Percentiles rank a stretch among this genome's conserved stretches.
These are phyloP conservation scores for Agrilus cyanescens DNA, from an alignment of 2,888 invertebrate genomes.

Conservation along the genomic window DNA sequence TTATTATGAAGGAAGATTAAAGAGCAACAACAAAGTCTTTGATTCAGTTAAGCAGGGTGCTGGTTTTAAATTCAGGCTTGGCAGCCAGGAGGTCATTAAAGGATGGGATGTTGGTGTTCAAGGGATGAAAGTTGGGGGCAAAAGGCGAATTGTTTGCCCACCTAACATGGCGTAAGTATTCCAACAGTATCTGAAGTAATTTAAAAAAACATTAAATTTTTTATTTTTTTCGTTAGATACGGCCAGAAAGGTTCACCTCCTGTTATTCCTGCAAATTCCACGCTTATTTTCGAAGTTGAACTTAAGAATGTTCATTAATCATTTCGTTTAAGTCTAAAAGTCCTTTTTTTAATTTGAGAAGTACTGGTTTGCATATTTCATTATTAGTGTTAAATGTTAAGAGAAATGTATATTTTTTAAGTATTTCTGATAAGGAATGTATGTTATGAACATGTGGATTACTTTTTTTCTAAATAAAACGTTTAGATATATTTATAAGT, in stretches of 20 bases:
- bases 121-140: constrained; percentile 92
- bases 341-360: neutral
- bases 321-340: neutral
- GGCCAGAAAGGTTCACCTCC: constrained; percentile 70
- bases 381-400: neutral
- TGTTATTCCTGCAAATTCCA: constrained; percentile 78
- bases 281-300: constrained; percentile 82
- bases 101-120: constrained; percentile 84
- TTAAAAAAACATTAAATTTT: neutral
- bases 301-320: constrained; percentile 52
- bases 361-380: neutral
- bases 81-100: constrained; percentile 75
- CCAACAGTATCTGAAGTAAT: neutral
- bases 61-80: constrained; percentile 77
- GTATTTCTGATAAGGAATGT: no score
- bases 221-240: constrained; percentile 41
- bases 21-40: constrained; percentile 75
- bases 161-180: constrained; percentile 71
- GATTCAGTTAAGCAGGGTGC: constrained; percentile 64
- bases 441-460: no score
- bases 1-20: constrained; percentile 75
- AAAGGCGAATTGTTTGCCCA: constrained; percentile 73
- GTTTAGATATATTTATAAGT: no score
- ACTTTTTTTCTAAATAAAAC: no score
- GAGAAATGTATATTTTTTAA: no score